Evolutionary conservation across 2,797 vertebrate genomes (phyloP), one percentile per base, ranked within the genome.

Genomic region (Anniella stebbinsi): DNA sequence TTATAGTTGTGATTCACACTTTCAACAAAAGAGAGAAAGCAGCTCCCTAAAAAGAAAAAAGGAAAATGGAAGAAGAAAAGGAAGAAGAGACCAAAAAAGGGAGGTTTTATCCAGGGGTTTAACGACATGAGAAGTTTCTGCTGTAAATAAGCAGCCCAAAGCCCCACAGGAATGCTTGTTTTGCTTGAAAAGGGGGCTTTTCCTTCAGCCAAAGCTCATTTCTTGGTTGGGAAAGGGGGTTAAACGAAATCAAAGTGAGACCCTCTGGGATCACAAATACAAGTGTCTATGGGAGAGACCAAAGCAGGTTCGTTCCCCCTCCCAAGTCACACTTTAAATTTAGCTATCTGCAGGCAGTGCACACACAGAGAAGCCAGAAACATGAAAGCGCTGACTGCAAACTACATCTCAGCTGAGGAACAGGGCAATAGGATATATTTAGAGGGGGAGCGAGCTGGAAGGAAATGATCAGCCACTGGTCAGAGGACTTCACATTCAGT

Each of bases 1-100:
- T 85, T 89, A 85, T 41, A 85, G 63, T 38, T 85, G 73, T 70
- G 82, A 85, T 69, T 84, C 82, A 89, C 75, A 89, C n/a, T 89
- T 89, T 67, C 87, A 75, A 69, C 72, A 69, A 77, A 84, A 84
- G 87, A 10, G 63, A 77, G 67, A 41, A 33, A 33, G 41, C 1
- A 2, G 21, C 21, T 10, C 23, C 23, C 36, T 18, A 67, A 12
- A 51, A 36, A 70, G 38, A 11, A 30, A 45, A 23, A 33, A 28
- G 28, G 17, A 45, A 23, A 60, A 57, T 2, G 18, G 45, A 5
- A 21, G 33, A 54, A 48, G 38, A 83, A 66, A 83, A 21, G 23
- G 36, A 25, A 45, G 30, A 30, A 21, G 73, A 13, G 6, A 21
- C 1, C 36, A 38, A 18, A 81, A 23, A 0, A 1, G 67, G 30